A percentile compares a stretch with the other conserved stretches of the same genome.
Evolutionary conservation across 2,797 vertebrate species (phyloP).

Genomic region (Buphagus erythrorhynchus): DNA sequence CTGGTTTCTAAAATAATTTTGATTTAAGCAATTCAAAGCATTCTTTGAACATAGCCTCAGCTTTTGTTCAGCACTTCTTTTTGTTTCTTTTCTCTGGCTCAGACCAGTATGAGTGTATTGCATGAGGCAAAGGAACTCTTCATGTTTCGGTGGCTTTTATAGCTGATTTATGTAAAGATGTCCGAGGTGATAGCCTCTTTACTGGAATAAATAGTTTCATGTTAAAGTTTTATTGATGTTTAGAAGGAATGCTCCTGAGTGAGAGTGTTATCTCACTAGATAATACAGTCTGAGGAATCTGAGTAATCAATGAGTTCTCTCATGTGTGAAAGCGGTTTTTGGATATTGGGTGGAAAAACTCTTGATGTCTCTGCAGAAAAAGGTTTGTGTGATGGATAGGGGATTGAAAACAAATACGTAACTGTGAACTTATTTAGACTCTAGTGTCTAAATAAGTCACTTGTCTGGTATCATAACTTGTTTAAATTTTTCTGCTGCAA

Average conservation of each 20-base stretch:
- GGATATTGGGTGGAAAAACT: background rate
- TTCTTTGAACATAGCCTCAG: background rate
- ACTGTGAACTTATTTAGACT: no score
- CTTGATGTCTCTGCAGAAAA: background rate
- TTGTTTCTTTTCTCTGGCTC: background rate
- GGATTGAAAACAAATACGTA: background rate
- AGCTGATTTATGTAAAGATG: background rate
- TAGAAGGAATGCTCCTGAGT: background rate
- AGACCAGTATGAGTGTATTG: background rate
- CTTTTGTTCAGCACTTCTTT: background rate
- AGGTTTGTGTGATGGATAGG: background rate
- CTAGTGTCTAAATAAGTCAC: background rate
- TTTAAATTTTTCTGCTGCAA: background rate
- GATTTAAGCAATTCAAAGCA: background rate
- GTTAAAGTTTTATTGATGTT: background rate
- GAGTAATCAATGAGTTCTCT: background rate
- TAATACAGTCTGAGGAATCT: background rate
- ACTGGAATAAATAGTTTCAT: background rate
- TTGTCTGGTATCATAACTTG: background rate
- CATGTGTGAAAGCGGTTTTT: background rate
- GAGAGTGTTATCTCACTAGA: background rate
- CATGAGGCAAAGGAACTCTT: background rate
- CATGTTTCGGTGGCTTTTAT: background rate
- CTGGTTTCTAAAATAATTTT: background rate
- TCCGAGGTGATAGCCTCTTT: background rate